Evolutionary conservation across 2,888 invertebrate species (phyloP).

Genomic region (Sepiola atlantica): DNA sequence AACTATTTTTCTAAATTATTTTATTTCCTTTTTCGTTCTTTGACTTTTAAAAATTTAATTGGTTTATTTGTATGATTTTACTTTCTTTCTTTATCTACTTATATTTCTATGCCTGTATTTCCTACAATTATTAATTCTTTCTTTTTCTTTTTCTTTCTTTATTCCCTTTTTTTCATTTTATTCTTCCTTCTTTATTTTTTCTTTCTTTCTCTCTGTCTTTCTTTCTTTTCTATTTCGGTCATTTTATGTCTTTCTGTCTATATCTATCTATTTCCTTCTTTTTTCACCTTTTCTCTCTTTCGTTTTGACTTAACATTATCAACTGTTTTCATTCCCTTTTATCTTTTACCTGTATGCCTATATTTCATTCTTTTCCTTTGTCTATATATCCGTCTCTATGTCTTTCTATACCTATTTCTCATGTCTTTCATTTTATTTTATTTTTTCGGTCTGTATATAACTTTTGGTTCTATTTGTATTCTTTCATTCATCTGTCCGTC

Average conservation of each 20-base stretch:
- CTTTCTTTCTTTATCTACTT: neutral
- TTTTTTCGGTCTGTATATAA: neutral
- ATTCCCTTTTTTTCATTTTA: neutral
- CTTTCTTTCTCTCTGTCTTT: neutral
- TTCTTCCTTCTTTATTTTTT: neutral
- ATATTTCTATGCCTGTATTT: neutral
- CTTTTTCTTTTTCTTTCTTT: no score
- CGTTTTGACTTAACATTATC: no score
- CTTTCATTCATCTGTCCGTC: neutral
- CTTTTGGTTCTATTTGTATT: neutral
- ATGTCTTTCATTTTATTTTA: neutral
- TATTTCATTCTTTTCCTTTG: neutral
- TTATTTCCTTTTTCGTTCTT: neutral
- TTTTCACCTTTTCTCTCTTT: neutral
- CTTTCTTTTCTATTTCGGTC: neutral
- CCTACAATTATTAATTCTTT: no score
- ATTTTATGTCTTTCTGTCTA: neutral
- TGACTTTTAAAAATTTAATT: neutral
- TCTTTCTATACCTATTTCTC: neutral
- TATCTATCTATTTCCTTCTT: neutral
- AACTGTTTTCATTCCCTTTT: neutral
- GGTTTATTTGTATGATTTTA: neutral
- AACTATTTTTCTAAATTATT: no score
- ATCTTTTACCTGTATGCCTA: neutral
- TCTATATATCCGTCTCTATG: neutral